phyloP scores from a whole-genome alignment of 2,797 vertebrate genomes.

The Phoeniculus purpureus region DNA sequence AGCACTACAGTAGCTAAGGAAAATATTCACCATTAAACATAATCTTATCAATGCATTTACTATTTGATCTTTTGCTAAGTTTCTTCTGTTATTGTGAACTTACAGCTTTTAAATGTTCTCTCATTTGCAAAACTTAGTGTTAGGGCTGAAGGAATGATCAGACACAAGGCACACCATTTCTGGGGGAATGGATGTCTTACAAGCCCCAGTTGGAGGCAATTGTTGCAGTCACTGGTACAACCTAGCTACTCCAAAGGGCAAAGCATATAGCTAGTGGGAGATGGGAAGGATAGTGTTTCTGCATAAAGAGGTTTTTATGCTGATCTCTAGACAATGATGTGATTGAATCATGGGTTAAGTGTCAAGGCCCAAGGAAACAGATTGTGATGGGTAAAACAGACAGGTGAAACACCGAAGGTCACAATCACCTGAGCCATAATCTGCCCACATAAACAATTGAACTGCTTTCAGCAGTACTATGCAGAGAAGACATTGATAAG shows the following conservation, averaged over 20 bases:
- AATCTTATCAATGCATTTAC: not conserved
- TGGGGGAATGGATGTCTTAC: not conserved
- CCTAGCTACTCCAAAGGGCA: not conserved
- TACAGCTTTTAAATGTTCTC: not conserved
- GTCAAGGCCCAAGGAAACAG: not conserved
- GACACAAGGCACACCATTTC: not conserved
- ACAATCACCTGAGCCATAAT: accelerated
- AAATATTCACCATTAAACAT: conserved; percentile 1
- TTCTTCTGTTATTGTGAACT: not conserved
- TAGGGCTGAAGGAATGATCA: not conserved
- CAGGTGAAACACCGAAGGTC: not conserved
- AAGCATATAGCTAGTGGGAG: not conserved
- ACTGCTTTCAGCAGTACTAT: not conserved
- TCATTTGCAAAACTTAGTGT: not conserved
- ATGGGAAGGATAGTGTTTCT: not conserved
- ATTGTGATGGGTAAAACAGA: not conserved
- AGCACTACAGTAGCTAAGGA: not conserved
- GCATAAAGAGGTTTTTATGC: not conserved
- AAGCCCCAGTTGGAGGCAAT: not conserved
- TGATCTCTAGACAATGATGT: not conserved
- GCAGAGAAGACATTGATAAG: not conserved
- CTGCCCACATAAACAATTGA: not conserved
- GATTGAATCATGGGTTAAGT: not conserved
- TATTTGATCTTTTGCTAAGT: conserved; percentile 3
- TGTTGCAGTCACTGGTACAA: not conserved